Conservation (phyloP, 30 jellyfish, hydroid and myxozoan species). For the Pelagia noctiluca region DNA sequence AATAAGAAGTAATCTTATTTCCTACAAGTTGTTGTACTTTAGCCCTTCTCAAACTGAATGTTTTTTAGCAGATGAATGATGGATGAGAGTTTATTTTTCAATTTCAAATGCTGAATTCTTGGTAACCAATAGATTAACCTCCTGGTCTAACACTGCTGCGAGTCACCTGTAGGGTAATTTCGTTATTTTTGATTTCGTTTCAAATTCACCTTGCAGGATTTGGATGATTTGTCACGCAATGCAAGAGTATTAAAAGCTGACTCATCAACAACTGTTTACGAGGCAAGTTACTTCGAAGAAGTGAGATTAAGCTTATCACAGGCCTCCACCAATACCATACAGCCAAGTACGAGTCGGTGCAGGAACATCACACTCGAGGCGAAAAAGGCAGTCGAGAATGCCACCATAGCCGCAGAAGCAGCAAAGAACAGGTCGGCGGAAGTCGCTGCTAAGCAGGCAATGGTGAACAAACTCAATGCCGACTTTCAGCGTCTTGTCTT, state of each 20-base stretch:
- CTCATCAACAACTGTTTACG: constrained; percentile 33
- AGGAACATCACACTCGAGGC: constrained; percentile 43
- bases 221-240: background rate
- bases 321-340: constrained; percentile 8
- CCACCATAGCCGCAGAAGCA: constrained; percentile 23
- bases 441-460: constrained; percentile 40
- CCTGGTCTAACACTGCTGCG: too few species aligned
- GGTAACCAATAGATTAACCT: too few species aligned
- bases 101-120: too few species aligned
- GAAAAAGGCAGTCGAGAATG: constrained; percentile 7
- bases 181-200: too few species aligned
- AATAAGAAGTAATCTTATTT: too few species aligned
- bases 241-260: background rate
- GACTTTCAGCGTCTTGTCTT: constrained; percentile 31
- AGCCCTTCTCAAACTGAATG: too few species aligned
- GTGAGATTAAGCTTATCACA: constrained; percentile 40
- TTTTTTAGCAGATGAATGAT: too few species aligned
- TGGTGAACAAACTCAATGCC: constrained; percentile 1
- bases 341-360: constrained; percentile 41
- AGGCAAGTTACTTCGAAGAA: constrained; percentile 23
- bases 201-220: background rate
- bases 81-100: too few species aligned
- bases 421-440: constrained; percentile 35
- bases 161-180: too few species aligned
- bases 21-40: too few species aligned